Evolutionary conservation across 2,113 vertebrate genomes (phyloP).

Genomic region (Tyto alba): DNA sequence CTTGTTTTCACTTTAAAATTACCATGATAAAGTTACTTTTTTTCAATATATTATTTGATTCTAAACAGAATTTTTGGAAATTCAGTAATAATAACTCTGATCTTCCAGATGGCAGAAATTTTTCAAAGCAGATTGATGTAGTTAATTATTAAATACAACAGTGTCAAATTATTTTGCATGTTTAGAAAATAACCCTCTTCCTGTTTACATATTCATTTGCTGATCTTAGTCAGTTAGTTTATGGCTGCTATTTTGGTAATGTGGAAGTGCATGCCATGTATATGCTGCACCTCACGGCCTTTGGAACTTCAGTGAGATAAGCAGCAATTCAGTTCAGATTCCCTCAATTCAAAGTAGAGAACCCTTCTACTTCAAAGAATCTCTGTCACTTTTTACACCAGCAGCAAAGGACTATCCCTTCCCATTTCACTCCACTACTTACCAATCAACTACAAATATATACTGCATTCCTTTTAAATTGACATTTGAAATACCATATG

Average conservation of each 20-base stretch:
- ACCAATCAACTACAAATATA: neutral
- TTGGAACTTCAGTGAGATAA: conserved; percentile 26
- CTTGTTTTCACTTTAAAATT: neutral
- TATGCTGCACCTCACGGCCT: neutral
- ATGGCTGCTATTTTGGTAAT: neutral
- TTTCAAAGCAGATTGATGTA: neutral
- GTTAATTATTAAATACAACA: neutral
- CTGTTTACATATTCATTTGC: neutral
- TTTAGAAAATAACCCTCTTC: neutral
- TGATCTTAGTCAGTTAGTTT: neutral
- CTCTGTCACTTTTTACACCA: neutral
- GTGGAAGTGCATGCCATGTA: neutral
- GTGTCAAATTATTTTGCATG: neutral
- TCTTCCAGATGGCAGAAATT: neutral
- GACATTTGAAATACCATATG: neutral
- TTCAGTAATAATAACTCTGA: neutral
- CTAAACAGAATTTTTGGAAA: neutral
- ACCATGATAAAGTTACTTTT: neutral
- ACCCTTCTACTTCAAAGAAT: neutral
- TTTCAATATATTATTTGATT: neutral
- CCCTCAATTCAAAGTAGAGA: neutral
- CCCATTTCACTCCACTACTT: neutral
- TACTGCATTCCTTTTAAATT: neutral
- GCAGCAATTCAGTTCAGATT: neutral
- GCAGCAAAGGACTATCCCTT: neutral